Base-by-base conservation (phyloP, 2,113 vertebrate species). In the Australoheros scitulus region DNA sequence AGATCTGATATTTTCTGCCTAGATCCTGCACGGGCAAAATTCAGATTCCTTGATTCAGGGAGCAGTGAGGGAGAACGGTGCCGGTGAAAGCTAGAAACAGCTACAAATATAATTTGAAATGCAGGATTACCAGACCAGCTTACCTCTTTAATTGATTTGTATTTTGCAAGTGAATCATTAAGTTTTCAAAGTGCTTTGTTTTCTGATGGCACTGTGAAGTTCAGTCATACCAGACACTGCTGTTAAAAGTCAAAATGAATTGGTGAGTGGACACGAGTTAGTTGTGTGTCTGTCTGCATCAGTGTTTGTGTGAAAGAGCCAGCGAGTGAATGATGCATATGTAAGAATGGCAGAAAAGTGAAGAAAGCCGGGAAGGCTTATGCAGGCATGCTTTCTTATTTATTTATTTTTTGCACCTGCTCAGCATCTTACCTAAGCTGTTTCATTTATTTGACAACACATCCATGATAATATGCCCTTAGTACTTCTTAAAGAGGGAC, bases 391-490 rank as follows among this genome's bases (percentile, higher is more conserved):
- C 78, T 68, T 77, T 61, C 59, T 24, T 88, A 72, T 72, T 72
- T 72, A 6, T 72, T 55, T 72, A 0, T 70, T 70, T 55, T 55
- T 55, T 55, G 47, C 68, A 72, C 47, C 11, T 72, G 68, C 47
- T 72, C 58, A 77, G 77, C 32, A 6, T 63, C 56, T 76, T 60
- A 38, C 34, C 36, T 10, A 29, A 65, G 75, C 80, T 18, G 41
- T 52, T 81, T n/a, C 18, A 72, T 72, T 72, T 32, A 18, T 76
- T 32, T 47, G 56, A 85, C 82, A 83, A 29, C 15, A 15, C 80
- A 80, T 50, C 63, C 4, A 32, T 29, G 34, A 77, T n/a, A 10
- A 57, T 13, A 3, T 3, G n/a, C 55, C 26, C 50, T 79, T 64
- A 52, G 68, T 26, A 43, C 60, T 70, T 24, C 43, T 61, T 55